Conservation (phyloP, 2,113 vertebrate genomes). For the Phyllostomus discolor region DNA sequence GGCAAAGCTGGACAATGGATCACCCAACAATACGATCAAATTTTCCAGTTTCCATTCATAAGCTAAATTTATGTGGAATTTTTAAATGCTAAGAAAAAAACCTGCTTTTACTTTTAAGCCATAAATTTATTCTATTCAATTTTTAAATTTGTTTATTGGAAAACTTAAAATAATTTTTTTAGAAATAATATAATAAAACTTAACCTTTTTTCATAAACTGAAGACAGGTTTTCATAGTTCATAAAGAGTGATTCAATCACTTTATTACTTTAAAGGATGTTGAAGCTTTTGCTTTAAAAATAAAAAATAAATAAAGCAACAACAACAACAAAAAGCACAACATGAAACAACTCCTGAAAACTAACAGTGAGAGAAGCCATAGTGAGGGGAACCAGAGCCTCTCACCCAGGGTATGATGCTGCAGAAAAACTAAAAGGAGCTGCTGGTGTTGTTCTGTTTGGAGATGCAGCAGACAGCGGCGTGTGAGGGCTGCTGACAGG, state of each 20-base stretch:
- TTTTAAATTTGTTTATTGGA: neutral
- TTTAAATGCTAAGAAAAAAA: neutral
- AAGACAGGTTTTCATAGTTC: neutral
- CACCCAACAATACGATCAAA: neutral
- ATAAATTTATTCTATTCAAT: neutral
- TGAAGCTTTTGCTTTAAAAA: neutral
- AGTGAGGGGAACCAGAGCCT: neutral
- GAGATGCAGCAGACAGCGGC: neutral
- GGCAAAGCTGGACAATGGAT: neutral
- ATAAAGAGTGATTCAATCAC: neutral
- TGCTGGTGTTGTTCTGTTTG: neutral
- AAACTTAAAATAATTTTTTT: neutral
- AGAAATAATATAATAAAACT: neutral
- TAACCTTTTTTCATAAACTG: neutral
- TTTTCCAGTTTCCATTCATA: neutral
- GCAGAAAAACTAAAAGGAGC: neutral
- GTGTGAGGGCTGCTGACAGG: neutral
- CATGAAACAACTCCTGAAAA: neutral
- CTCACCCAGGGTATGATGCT: neutral
- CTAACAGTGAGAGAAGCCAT: neutral
- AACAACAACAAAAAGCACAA: neutral
- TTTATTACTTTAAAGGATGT: neutral
- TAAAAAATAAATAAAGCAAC: neutral
- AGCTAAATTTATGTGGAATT: neutral
- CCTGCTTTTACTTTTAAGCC: neutral